Conservation (phyloP, 2,888 invertebrate species). For the Phengaris alcon region DNA sequence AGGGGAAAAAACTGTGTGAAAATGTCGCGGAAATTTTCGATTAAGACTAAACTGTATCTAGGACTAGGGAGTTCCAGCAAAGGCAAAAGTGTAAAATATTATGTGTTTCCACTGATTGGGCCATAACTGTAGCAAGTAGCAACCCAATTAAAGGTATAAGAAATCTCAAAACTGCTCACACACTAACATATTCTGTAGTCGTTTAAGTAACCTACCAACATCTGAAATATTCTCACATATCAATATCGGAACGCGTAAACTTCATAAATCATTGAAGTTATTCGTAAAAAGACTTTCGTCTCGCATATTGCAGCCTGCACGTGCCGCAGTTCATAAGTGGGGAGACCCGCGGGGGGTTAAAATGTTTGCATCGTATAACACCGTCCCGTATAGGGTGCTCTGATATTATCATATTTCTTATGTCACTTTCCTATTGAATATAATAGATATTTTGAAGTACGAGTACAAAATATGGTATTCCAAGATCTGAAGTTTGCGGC, state of each 20-base stretch:
- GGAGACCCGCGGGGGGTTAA: constrained; percentile 67
- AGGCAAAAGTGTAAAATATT: no score
- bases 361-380: constrained; percentile 49
- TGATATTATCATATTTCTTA: not conserved
- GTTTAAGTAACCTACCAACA: not conserved
- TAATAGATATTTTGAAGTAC: no score
- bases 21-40: no score
- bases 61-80: no score
- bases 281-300: constrained; percentile 74
- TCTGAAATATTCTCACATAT: constrained; percentile 43
- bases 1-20: not conserved
- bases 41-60: no score
- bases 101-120: no score
- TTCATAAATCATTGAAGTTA: constrained; percentile 76
- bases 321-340: constrained; percentile 76
- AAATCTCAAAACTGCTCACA: not conserved
- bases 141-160: no score
- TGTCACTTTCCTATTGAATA: not conserved
- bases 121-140: no score
- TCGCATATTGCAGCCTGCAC: constrained; percentile 73
- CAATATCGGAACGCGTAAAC: constrained; percentile 46
- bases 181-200: not conserved
- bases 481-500: no score
- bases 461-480: no score
- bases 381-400: constrained; percentile 32